A percentile compares a stretch with the other conserved stretches of the same genome.
These are phyloP conservation scores for Dissostichus mawsoni DNA, from an alignment of 2,113 vertebrate species.

Conservation along the genomic window DNA sequence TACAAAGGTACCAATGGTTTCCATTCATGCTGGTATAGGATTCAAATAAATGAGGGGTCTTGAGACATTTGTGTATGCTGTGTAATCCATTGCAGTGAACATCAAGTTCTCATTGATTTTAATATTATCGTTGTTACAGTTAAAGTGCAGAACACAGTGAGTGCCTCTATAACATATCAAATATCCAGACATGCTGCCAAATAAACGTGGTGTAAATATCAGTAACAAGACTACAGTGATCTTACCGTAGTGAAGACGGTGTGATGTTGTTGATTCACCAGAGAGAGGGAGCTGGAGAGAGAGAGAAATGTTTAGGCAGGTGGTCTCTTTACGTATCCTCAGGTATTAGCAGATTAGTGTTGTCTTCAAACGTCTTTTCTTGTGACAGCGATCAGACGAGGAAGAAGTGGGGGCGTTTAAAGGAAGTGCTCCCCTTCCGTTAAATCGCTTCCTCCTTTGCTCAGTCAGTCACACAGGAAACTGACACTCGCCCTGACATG, in stretches of 20 bases:
- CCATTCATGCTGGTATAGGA: neutral
- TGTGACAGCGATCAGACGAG: constrained; percentile 18
- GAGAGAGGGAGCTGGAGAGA: constrained; percentile 12
- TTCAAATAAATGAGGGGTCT: neutral
- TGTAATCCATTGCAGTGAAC: neutral
- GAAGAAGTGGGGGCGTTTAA: constrained; percentile 33
- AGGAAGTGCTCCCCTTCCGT: constrained; percentile 77
- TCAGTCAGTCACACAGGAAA: constrained; percentile 76
- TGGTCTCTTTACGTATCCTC: neutral
- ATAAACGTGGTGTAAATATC: neutral
- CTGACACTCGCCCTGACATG: constrained; percentile 42
- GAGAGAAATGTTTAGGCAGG: neutral
- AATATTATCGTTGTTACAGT: neutral
- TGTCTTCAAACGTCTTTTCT: constrained; percentile 21
- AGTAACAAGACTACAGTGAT: neutral
- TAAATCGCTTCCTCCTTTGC: constrained; percentile 76
- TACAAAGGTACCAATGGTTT: neutral
- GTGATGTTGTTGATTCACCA: constrained; percentile 23
- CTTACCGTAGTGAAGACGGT: constrained; percentile 51
- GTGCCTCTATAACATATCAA: neutral
- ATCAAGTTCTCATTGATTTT: neutral
- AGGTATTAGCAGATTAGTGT: constrained; percentile 3
- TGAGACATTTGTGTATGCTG: too few species aligned
- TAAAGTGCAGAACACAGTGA: neutral
- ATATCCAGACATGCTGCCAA: neutral